Evolutionary conservation across 2,113 vertebrate species (phyloP).

Genomic region (Paedocypris sp.): DNA sequence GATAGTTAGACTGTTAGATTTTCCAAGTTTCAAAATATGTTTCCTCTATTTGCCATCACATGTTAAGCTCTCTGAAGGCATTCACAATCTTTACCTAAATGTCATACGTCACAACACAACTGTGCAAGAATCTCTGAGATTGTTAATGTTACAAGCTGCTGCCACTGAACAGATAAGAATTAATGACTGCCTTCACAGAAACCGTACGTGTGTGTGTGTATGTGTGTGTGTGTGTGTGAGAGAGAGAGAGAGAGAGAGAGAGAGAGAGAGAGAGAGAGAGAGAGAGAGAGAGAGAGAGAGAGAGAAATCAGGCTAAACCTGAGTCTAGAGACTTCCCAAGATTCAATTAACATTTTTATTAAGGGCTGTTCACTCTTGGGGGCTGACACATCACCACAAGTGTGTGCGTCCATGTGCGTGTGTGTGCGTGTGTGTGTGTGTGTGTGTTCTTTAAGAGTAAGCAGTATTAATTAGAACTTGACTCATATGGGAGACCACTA

Average conservation of each 20-base stretch:
- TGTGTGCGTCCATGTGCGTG: conserved; percentile 33
- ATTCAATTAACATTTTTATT: conserved; percentile 61
- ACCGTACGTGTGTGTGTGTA: conserved; percentile 32
- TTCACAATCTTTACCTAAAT: no score
- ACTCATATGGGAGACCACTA: conserved; percentile 27
- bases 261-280: no score
- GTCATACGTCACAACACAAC: no score
- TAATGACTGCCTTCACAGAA: conserved; percentile 46
- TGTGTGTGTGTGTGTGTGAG: conserved; percentile 9
- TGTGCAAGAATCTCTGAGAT: conserved; percentile 40
- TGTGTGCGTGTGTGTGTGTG: conserved; percentile 13
- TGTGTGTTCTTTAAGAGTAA: conserved; percentile 3
- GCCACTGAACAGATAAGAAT: conserved; percentile 56
- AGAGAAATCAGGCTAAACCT: conserved; percentile 18
- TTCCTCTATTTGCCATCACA: no score
- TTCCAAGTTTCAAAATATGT: no score
- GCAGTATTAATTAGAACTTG: conserved; percentile 37
- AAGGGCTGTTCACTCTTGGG: conserved; percentile 31
- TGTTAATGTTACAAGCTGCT: conserved; percentile 54
- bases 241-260: not conserved
- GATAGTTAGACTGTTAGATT: no score
- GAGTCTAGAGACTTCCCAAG: conserved; percentile 38
- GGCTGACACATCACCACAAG: conserved; percentile 16
- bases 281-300: not conserved
- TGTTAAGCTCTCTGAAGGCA: no score